phyloP scores from a whole-genome alignment of 2,797 vertebrate genomes.

The Argyrosomus regius region DNA sequence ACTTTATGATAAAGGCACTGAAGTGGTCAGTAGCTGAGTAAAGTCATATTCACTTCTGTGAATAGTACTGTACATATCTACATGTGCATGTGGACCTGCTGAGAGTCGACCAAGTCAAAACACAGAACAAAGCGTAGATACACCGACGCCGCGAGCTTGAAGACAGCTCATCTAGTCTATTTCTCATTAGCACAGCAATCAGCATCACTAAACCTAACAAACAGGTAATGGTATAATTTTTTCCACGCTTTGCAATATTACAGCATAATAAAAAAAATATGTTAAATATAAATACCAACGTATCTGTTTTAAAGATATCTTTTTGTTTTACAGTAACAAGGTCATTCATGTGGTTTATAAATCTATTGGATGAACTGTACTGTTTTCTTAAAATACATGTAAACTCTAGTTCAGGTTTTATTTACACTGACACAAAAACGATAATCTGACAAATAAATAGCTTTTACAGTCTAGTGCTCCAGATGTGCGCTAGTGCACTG shows the following conservation, averaged over 20 bases:
- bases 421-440: conserved; percentile 55
- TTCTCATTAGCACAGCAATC: conserved; percentile 10
- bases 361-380: conserved; percentile 17
- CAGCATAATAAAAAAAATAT: conserved; percentile 26
- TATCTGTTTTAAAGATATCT: not conserved
- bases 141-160: not conserved
- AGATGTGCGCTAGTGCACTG: conserved; percentile 76
- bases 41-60: not conserved
- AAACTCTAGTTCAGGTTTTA: conserved; percentile 38
- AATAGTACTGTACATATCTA: not conserved
- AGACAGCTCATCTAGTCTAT: not conserved
- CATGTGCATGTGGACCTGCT: conserved; percentile 10
- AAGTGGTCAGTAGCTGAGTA: conserved; percentile 33
- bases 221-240: not conserved
- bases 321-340: conserved; percentile 15
- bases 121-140: not conserved
- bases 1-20: conserved; percentile 59
- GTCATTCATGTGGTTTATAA: conserved; percentile 21
- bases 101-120: conserved; percentile 10
- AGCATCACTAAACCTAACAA: conserved; percentile 11
- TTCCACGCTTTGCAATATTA: conserved; percentile 28
- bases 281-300: conserved; percentile 29
- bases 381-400: conserved; percentile 29
- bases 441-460: conserved; percentile 58
- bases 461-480: conserved; percentile 86